Base-by-base conservation (phyloP, 2,113 vertebrate genomes). In the Myanophis thanlyinensis region DNA sequence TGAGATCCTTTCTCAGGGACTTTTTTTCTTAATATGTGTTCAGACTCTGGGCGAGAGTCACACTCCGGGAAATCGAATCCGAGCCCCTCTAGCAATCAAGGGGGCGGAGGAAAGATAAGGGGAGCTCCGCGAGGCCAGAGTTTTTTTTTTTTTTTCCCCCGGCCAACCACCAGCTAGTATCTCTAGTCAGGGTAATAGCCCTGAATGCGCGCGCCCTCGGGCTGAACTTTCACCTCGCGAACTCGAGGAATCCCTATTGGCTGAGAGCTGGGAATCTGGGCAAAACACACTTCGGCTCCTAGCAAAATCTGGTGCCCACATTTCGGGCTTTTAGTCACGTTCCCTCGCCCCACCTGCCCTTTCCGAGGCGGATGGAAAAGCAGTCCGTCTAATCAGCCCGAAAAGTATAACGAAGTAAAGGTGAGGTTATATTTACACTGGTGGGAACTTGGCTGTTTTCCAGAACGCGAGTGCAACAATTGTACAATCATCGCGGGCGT, bases 211-310 rank as follows among this genome's bases (percentile, higher is more conserved):
- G 54, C 95, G 97, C 94, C 98, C 97, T 30, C 85, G 88, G 93
- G 89, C 91, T 98, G 97, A 98, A 98, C 98, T 97, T 97, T 97
- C 98, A 98, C 97, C 98, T 98, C 96, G 62, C 95, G 96, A 97
- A 97, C 97, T 95, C 96, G 80, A 88, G 89, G 95, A 92, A 92
- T 92, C 94, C 95, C 92, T 92, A 94, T 94, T 95, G 97, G 97
- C 95, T 95, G 95, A 27, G 47, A 87, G 67, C 44, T n/a, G 25
- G 90, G 35, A 51, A 84, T 91, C 87, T 8, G n/a, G 73, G 56
- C 48, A 56, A 92, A 67, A 30, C 49, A 18, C n/a, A 91, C 51
- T 92, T 27, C 12, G 5, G 91, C 52, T 92, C 89, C 30, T 6
- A 6, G 89, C 87, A 15, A 40, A 67, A 95, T 92, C 91, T 6